Conservation (phyloP, 2,797 vertebrate genomes). For the Centroberyx gerrardi region DNA sequence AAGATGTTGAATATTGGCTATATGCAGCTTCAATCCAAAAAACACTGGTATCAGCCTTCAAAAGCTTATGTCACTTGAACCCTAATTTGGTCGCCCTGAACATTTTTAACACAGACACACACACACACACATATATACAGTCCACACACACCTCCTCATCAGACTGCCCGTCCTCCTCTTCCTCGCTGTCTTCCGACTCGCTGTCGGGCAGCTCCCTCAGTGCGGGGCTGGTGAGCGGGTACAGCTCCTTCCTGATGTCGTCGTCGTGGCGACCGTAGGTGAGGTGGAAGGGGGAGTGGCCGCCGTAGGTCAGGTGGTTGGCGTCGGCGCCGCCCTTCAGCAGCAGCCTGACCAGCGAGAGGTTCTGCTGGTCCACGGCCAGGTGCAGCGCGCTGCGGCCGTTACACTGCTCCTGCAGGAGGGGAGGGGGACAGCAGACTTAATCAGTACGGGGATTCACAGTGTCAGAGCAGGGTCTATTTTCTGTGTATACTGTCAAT, state of each 20-base stretch:
- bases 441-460: not conserved
- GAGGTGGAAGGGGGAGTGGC: slow-evolving; percentile 94
- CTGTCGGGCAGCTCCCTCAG: slow-evolving; percentile 93
- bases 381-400: slow-evolving; percentile 94
- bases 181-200: slow-evolving; percentile 92
- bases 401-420: slow-evolving; percentile 92
- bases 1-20: no score
- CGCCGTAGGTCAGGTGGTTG: slow-evolving; percentile 94
- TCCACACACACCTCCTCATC: slow-evolving; percentile 77
- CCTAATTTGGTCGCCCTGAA: no score
- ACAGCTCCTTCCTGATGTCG: slow-evolving; percentile 90
- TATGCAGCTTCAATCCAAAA: no score
- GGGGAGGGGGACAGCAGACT: not conserved
- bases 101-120: no score
- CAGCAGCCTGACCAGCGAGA: slow-evolving; percentile 90
- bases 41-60: no score
- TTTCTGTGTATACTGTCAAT: not conserved
- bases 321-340: slow-evolving; percentile 91
- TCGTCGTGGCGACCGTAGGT: slow-evolving; percentile 91
- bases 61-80: no score
- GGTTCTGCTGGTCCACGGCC: slow-evolving; percentile 95
- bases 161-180: slow-evolving; percentile 68
- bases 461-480: not conserved
- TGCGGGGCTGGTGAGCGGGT: slow-evolving; percentile 85
- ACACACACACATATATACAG: not conserved